Evolutionary conservation across 2,888 invertebrate species (phyloP), one percentile per base, ranked within the genome.

Genomic region (Nipponacmea schrenckii): DNA sequence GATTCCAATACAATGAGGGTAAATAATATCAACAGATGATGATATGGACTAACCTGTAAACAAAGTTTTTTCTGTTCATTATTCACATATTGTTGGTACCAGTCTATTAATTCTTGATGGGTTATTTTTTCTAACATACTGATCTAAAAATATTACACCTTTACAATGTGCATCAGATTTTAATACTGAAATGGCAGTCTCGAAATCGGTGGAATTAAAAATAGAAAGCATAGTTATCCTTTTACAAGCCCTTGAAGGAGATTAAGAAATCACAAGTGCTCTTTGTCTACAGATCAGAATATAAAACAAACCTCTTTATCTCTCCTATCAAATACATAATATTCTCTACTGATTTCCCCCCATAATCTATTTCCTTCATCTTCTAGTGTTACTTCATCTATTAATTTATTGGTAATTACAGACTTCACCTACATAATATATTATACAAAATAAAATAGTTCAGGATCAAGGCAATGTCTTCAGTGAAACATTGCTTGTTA

Each of bases 331-430:
- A 96, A 97, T 79, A 93, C 88, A 84, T 94, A 96, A 68, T 94
- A 93, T 68, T 91, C 91, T 70, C 91, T 91, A 0, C 91, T 88
- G 0, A 96, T 95, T 89, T 96, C 96, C 0, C 89, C 89, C 95
- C 95, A 96, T 87, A 95, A 93, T 77, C 94, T 91, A 46, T 90
- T 81, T 0, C 93, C 91, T 89, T 96, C 96, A 80, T 95, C 94
- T 78, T 92, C 92, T 65, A 96, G 90, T 73, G 94, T 93, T 69
- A 93, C 92, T 87, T 96, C 96, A 0, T 92, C 92, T 77, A 93
- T 92, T 82, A 92, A 91, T 84, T 95, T 96, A 67, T 93, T 90
- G 85, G 94, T 94, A 39, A 94, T 92, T 69, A 95, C 90, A 46
- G 95, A 92, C 48, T 92, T 91, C 80, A 84, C 81, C 83, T 84